These are phyloP conservation scores for Zonitis immaculata DNA, from an alignment of 2,888 invertebrate genomes.

Conservation along the genomic window DNA sequence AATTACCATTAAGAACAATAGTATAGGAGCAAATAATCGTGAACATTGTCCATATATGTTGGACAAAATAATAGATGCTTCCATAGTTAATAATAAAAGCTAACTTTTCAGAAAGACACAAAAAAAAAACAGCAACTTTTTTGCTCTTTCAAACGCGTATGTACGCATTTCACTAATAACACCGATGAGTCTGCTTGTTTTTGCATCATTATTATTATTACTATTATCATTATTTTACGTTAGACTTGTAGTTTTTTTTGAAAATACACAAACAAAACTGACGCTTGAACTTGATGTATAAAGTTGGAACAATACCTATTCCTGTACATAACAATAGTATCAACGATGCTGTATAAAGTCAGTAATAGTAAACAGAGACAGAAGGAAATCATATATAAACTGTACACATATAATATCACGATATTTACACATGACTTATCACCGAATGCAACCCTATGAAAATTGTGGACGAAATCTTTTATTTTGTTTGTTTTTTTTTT, in stretches of 20 bases:
- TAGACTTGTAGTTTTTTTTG: too few species aligned
- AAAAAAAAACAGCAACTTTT: not conserved
- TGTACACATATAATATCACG: too few species aligned
- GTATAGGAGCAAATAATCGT: not conserved
- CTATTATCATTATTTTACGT: too few species aligned
- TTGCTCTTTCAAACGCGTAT: not conserved
- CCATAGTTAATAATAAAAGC: not conserved
- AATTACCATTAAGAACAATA: not conserved
- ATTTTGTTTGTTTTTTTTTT: too few species aligned
- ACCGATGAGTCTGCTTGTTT: not conserved
- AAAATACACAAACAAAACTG: not conserved
- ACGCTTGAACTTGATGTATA: not conserved
- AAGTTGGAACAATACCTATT: not conserved
- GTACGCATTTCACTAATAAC: not conserved
- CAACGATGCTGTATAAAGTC: not conserved
- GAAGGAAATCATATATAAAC: not conserved
- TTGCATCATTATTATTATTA: too few species aligned
- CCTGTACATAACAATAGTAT: not conserved
- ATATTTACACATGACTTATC: slow-evolving; percentile 20
- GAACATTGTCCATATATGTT: not conserved
- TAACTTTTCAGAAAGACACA: not conserved
- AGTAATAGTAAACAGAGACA: not conserved
- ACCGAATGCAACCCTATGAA: slow-evolving; percentile 17
- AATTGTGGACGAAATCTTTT: slow-evolving; percentile 6
- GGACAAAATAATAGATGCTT: not conserved